Conservation (phyloP, 2,888 invertebrate genomes). For the Drosophila melanosoma region DNA sequence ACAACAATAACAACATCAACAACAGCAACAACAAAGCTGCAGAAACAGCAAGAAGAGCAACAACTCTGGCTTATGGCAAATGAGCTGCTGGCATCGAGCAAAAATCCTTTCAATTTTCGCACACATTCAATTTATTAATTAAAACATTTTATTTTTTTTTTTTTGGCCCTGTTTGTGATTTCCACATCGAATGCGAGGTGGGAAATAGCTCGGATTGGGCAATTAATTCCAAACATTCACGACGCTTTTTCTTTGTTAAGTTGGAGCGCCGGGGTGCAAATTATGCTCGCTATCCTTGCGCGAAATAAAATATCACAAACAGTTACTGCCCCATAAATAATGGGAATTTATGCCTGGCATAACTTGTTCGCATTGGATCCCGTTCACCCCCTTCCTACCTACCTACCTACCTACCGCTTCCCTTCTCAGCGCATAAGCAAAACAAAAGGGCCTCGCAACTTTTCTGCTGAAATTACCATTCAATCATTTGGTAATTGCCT, state of each 20-base stretch:
- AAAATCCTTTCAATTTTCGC: conserved; percentile 84
- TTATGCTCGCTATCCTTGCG: conserved; percentile 77
- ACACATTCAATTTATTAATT: conserved; percentile 84
- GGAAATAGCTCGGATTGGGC: conserved; percentile 48
- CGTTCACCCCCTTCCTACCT: not conserved
- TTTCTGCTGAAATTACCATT: conserved; percentile 78
- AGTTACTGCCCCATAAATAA: conserved; percentile 84
- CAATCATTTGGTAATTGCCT: conserved; percentile 82
- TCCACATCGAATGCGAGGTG: conserved; percentile 48
- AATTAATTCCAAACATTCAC: conserved; percentile 82
- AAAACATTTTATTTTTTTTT: conserved; percentile 70
- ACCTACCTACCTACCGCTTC: not conserved
- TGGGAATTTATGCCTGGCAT: conserved; percentile 82
- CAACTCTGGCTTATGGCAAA: conserved; percentile 44
- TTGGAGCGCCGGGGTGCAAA: conserved; percentile 70
- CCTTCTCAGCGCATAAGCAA: conserved; percentile 9
- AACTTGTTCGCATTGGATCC: conserved; percentile 33
- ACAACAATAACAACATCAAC: conserved; percentile 43
- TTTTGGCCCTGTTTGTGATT: conserved; percentile 58
- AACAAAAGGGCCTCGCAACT: conserved; percentile 61
- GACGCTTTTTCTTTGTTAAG: conserved; percentile 82
- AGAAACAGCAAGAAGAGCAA: conserved; percentile 38
- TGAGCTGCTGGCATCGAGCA: conserved; percentile 43
- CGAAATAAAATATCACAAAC: conserved; percentile 84
- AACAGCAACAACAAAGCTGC: conserved; percentile 30